These are phyloP conservation scores for Limnephilus rhombicus DNA, from an alignment of 2,888 invertebrate species.

Conservation along the genomic window DNA sequence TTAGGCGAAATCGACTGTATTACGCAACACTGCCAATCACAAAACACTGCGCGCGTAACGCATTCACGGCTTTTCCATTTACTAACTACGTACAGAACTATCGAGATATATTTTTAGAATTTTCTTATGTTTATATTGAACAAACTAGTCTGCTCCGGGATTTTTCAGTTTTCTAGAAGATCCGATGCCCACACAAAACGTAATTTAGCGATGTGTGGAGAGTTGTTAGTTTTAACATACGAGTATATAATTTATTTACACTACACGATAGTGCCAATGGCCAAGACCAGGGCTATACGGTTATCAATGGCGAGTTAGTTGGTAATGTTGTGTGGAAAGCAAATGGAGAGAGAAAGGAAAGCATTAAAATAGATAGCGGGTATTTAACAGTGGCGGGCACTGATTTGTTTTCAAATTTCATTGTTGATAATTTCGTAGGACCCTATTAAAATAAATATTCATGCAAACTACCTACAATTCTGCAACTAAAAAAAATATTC, in stretches of 20 bases:
- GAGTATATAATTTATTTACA: not conserved
- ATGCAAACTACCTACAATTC: not conserved
- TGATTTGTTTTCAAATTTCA: not conserved
- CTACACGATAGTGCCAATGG: not conserved
- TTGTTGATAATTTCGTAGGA: not conserved
- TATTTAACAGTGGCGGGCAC: not conserved
- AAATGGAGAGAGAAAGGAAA: not conserved
- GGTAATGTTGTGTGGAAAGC: not conserved
- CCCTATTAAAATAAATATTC: not conserved
- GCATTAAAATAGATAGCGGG: not conserved
- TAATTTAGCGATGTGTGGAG: not conserved
- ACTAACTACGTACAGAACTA: not conserved
- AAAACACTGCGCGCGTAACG: not conserved
- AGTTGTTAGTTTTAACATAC: not conserved
- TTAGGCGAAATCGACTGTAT: not conserved
- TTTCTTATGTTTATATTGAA: not conserved
- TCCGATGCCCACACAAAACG: not conserved
- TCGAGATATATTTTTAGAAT: not conserved
- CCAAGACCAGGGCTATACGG: not conserved
- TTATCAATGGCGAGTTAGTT: not conserved
- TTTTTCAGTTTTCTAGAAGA: not conserved
- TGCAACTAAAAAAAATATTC: too few relatives aligned
- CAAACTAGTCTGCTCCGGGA: not conserved
- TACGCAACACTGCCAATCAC: not conserved
- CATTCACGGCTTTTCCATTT: not conserved